Conservation (phyloP, 2,113 vertebrate genomes). For the Ophthalmolycus amberensis region DNA sequence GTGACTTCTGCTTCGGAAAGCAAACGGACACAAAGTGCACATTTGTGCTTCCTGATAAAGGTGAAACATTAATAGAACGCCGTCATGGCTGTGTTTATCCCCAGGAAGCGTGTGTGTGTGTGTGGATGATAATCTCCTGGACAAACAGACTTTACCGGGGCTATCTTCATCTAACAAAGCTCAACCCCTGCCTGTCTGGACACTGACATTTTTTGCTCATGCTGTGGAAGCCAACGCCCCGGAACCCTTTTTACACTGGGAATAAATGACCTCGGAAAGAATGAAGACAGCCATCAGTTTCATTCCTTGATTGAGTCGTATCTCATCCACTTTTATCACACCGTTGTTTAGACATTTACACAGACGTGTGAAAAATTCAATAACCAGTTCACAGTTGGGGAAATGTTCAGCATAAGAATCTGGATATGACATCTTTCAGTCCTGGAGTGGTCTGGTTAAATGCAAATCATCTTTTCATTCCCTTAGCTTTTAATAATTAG, state of each 20-base stretch:
- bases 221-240: constrained; percentile 35
- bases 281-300: constrained; percentile 65
- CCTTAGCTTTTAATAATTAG: constrained; percentile 39
- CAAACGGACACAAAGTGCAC: constrained; percentile 78
- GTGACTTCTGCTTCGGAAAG: constrained; percentile 72
- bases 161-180: constrained; percentile 72
- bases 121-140: constrained; percentile 82
- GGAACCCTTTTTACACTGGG: constrained; percentile 26
- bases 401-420: constrained; percentile 55
- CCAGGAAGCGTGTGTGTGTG: constrained; percentile 59
- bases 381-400: constrained; percentile 59
- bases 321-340: constrained; percentile 74
- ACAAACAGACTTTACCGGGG: constrained; percentile 77
- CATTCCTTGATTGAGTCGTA: constrained; percentile 76
- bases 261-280: constrained; percentile 58
- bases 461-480: constrained; percentile 55
- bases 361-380: constrained; percentile 72
- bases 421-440: constrained; percentile 29
- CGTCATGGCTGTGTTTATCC: constrained; percentile 77
- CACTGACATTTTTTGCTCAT: constrained; percentile 46
- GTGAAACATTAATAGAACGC: constrained; percentile 81
- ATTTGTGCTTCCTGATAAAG: constrained; percentile 83
- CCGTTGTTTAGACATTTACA: constrained; percentile 74
- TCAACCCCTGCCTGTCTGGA: constrained; percentile 52
- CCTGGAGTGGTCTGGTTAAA: constrained; percentile 42